Percentiles rank a stretch among this genome's conserved stretches.
These are phyloP conservation scores for Arenicola marina DNA, from an alignment of 2,888 invertebrate genomes.

Conservation along the genomic window DNA sequence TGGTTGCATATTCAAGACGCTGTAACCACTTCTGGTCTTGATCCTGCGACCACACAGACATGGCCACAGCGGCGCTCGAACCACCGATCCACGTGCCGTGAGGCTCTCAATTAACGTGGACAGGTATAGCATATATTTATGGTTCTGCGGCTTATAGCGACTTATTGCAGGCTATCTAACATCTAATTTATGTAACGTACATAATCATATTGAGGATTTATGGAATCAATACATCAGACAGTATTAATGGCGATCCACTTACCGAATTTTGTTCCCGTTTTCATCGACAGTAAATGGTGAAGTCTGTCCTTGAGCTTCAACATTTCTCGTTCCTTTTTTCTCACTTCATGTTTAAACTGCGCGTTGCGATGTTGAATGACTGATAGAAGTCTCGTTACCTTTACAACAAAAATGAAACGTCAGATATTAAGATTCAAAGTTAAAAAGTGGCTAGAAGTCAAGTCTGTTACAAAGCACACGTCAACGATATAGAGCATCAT, in stretches of 20 bases:
- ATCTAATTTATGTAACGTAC: no score
- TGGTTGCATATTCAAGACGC: no score
- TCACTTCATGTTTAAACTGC: constrained; percentile 55
- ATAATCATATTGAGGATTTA: no score
- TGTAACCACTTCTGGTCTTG: no score
- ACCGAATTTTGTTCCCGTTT: constrained; percentile 18
- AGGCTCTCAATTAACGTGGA: no score
- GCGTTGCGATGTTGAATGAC: constrained; percentile 49
- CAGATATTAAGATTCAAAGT: neutral
- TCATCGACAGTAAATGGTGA: constrained; percentile 53
- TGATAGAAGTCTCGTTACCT: constrained; percentile 49
- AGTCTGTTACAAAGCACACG: neutral
- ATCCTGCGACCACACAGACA: no score
- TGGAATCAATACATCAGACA: neutral
- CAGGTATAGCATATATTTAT: no score
- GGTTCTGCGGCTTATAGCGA: neutral
- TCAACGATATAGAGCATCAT: neutral
- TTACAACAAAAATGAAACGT: neutral
- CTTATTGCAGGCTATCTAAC: neutral
- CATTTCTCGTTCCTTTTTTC: constrained; percentile 53
- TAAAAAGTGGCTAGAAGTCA: neutral
- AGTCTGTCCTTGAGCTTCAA: constrained; percentile 52
- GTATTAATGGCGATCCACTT: neutral
- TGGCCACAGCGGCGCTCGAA: no score
- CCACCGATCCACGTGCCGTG: no score